Evolutionary conservation across 2,888 invertebrate species (phyloP).

Genomic region (Hirtodrosophila confusa): DNA sequence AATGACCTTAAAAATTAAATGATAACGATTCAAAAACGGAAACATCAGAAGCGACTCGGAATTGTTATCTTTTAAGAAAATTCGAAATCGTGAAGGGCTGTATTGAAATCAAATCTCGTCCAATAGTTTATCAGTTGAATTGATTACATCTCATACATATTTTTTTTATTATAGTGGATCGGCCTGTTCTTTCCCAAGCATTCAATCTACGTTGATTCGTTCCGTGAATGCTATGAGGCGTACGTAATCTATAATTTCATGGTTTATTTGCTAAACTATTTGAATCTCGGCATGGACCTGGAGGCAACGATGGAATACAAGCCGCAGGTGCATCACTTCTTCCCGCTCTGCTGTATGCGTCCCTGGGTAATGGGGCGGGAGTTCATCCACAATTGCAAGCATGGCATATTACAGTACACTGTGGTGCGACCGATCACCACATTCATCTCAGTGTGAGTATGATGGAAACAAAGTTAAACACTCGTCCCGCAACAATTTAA

Average conservation of each 20-base stretch:
- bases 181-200: constrained; percentile 94
- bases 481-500: not conserved
- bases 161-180: constrained; percentile 78
- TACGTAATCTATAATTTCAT: constrained; percentile 99
- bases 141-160: not conserved
- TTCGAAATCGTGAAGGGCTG: too few relatives aligned
- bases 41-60: too few relatives aligned
- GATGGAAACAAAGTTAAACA: not conserved
- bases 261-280: constrained; percentile 95
- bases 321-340: constrained; percentile 93
- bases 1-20: too few relatives aligned
- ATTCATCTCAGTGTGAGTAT: constrained; percentile 92
- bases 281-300: constrained; percentile 93
- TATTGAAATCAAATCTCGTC: too few relatives aligned
- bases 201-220: constrained; percentile 96
- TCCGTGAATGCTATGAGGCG: constrained; percentile 98
- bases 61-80: too few relatives aligned
- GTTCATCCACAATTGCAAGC: constrained; percentile 97
- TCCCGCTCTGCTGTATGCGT: constrained; percentile 95
- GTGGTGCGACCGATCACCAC: constrained; percentile 95
- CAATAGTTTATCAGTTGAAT: not conserved
- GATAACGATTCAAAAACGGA: too few relatives aligned
- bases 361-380: constrained; percentile 97
- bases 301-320: constrained; percentile 92
- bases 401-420: constrained; percentile 98